Base-by-base conservation (phyloP, 2,797 vertebrate genomes). In the Lophura swinhoii region DNA sequence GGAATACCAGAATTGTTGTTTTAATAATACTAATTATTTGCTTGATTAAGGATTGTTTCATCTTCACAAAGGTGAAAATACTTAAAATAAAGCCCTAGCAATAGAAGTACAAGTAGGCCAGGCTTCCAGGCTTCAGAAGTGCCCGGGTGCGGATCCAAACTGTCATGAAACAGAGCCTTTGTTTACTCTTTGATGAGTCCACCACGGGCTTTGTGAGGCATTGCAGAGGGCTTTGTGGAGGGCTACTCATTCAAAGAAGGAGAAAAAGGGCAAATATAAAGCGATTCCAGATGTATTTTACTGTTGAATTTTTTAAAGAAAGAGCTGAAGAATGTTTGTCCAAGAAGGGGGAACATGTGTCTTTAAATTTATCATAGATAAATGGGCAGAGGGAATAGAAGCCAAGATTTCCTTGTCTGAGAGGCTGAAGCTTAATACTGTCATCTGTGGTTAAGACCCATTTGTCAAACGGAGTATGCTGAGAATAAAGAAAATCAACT, bases 341-440 rank as follows among this genome's bases (percentile, higher is more conserved):
- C 77, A 80, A 39, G 80, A 77, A 92, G 58, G 80, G 88, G 79
- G 93, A 96, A 96, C 90, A 87, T 73, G 87, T 94, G 90, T 90
- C 95, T 97, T 95, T 96, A 93, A 96, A 96, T 97, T 96, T 96
- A 90, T 96, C 88, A 96, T 91, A 96, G 87, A 92, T 94, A 90
- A 95, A 95, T 96, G 93, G 94, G 94, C 83, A 81, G 64, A 91
- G 53, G 78, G 92, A 94, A 95, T 88, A 86, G 76, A 64, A 95
- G 93, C 95, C 93, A 97, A 95, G 90, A 95, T 93, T 96, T 94
- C 58, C 91, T 92, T 79, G 72, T 95, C 90, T 91, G 88, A 94
- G 87, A 91, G 48, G 67, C 91, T 94, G 88, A 95, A 91, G 78
- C 88, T 96, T 96, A 95, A 96, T 94, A 92, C 85, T 95, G 90